phyloP scores from a whole-genome alignment of 1,140 invertebrate species.

The Holotrichia oblita region DNA sequence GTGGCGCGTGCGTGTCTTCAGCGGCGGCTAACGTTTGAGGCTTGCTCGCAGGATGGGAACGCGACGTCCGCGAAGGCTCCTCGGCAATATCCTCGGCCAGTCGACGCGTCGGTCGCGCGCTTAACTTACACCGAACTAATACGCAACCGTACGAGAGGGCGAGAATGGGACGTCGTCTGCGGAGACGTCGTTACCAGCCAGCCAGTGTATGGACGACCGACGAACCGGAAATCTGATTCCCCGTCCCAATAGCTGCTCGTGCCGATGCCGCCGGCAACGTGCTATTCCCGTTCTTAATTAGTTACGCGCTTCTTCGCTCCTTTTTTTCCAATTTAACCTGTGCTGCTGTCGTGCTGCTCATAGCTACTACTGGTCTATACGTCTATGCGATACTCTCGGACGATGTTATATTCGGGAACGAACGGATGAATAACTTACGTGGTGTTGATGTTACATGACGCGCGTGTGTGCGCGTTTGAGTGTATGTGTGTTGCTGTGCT shows the following conservation, averaged over 20 bases:
- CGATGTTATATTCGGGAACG: no score
- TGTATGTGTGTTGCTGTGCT: no score
- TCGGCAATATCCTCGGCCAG: background rate
- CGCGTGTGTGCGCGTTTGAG: no score
- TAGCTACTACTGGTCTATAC: no score
- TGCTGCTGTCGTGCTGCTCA: no score
- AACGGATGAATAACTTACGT: no score
- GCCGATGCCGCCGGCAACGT: background rate
- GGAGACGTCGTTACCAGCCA: conserved; percentile 5
- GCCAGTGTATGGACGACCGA: background rate
- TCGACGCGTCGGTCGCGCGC: conserved; percentile 1
- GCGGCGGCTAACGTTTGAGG: background rate
- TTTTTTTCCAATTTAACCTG: no score
- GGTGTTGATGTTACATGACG: no score
- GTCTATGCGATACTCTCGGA: no score
- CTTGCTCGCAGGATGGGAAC: background rate
- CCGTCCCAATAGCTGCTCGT: background rate
- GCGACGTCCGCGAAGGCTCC: background rate
- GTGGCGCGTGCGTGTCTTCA: conserved; percentile 4
- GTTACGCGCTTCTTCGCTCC: background rate
- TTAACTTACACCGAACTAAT: background rate
- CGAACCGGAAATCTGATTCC: conserved; percentile 8
- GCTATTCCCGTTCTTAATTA: conserved; percentile 6
- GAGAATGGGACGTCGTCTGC: conserved; percentile 6
- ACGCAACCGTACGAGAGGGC: background rate